Conservation (phyloP, 2,888 invertebrate genomes). For the Phania funesta region DNA sequence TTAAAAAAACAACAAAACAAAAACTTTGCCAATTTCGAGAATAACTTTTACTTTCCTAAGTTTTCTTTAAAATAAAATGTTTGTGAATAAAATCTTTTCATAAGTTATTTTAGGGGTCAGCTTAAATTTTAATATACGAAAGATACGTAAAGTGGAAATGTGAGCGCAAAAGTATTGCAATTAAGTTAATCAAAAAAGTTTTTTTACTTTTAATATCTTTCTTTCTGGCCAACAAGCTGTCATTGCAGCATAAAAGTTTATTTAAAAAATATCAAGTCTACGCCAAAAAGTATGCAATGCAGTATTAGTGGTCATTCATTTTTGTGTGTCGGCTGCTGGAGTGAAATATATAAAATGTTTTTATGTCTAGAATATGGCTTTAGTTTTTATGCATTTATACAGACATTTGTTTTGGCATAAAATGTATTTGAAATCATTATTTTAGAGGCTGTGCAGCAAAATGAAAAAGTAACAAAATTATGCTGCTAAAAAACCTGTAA, state of each 20-base stretch:
- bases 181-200: slow-evolving; percentile 72
- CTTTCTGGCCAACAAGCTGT: slow-evolving; percentile 64
- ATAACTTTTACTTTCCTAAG: slow-evolving; percentile 37
- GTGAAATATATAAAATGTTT: slow-evolving; percentile 12
- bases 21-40: slow-evolving; percentile 37
- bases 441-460: too few relatives aligned
- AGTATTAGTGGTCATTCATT: slow-evolving; percentile 56
- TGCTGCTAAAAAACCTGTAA: too few relatives aligned
- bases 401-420: too few relatives aligned
- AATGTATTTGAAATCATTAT: too few relatives aligned
- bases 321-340: neutral
- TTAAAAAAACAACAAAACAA: slow-evolving; percentile 14
- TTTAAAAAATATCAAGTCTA: slow-evolving; percentile 10
- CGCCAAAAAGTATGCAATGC: slow-evolving; percentile 65
- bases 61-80: slow-evolving; percentile 5
- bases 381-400: too few relatives aligned
- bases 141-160: neutral
- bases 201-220: slow-evolving; percentile 25
- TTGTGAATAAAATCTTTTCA: neutral
- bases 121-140: neutral
- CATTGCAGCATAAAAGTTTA: slow-evolving; percentile 56
- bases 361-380: neutral
- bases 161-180: slow-evolving; percentile 63
- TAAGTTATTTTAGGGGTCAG: slow-evolving; percentile 43
- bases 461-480: too few relatives aligned